A percentile compares a stretch with the other conserved stretches of the same genome.
Evolutionary conservation across 2,113 vertebrate species (phyloP).

Genomic region (Misgurnus mizolepis): DNA sequence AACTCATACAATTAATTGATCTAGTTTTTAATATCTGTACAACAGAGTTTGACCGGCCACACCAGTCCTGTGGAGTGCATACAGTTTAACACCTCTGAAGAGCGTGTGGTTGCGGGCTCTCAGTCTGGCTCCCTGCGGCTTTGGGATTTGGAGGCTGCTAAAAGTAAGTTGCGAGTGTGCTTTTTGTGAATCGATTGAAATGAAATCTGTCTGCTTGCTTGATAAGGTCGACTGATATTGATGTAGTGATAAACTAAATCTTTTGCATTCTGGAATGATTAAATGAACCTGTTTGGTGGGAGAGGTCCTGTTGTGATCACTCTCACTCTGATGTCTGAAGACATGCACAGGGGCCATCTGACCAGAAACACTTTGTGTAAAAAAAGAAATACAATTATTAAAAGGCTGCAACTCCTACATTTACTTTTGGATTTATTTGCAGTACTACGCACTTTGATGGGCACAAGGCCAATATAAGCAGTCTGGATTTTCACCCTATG

Average conservation of each 20-base stretch:
- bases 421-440: constrained; percentile 21
- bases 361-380: not conserved
- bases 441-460: constrained; percentile 88
- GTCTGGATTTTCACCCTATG: constrained; percentile 92
- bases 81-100: constrained; percentile 86
- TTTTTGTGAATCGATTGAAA: not conserved
- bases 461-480: constrained; percentile 92
- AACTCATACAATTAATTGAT: not conserved
- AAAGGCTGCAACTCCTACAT: not conserved
- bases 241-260: not conserved
- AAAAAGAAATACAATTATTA: not conserved
- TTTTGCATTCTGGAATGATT: constrained; percentile 6
- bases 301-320: constrained; percentile 17
- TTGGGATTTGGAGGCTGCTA: constrained; percentile 97
- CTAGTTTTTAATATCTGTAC: constrained; percentile 31
- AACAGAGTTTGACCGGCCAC: constrained; percentile 91
- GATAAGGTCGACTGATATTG: not conserved
- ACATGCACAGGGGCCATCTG: constrained; percentile 36
- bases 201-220: not conserved
- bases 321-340: constrained; percentile 33
- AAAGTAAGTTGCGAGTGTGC: constrained; percentile 78
- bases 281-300: constrained; percentile 37
- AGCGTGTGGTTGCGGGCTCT: constrained; percentile 92
- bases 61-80: constrained; percentile 89
- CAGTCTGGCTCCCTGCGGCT: constrained; percentile 91